Evolutionary conservation across 2,888 invertebrate species (phyloP), one percentile per base, ranked within the genome.

Genomic region (Cyrtodaria siliqua): DNA sequence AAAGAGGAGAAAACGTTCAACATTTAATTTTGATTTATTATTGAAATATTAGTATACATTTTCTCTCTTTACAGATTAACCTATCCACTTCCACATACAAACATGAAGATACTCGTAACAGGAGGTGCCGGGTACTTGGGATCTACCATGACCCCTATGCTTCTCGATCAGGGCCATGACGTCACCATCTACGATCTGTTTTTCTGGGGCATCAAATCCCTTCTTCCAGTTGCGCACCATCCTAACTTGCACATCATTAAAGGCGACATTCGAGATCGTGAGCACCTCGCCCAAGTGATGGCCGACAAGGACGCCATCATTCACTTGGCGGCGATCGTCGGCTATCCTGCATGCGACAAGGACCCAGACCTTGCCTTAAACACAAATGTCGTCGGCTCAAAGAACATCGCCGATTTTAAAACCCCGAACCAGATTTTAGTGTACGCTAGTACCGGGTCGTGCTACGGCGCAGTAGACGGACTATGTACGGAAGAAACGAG

Each of bases 61-160:
- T 33, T 12, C 12, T 33, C 12, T 33, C 33, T 33, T 33, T 33
- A 8, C 33, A 33, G 33, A 33, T 33, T 33, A 33, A 33, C 33
- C 12, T 33, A 33, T 12, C 12, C 33, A 12, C 12, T 33, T 12
- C 4, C 33, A n/a, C n/a, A n/a, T n/a, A 3, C n/a, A n/a, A 63
- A 38, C n/a, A 75, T 75, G 73, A 61, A 87, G 57, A 78, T 89
- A 18, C 76, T 91, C 44, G 76, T 91, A 0, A 91, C 91, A 33
- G 93, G 93, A 24, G 93, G 93, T 8, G 92, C 92, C 2, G 93
- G 92, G 4, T 93, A 93, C 79, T 86, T 93, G 14, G 93, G 93
- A 0, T 92, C 92, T 1, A 91, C 90, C 6, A 74, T 93, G 29
- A 87, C 92, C 1, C 92, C 93, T 3, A 84, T 93, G 75, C 75